A percentile compares a stretch with the other conserved stretches of the same genome.
Evolutionary conservation across 2,888 invertebrate species (phyloP).

Genomic region (Drosophila borborema): DNA sequence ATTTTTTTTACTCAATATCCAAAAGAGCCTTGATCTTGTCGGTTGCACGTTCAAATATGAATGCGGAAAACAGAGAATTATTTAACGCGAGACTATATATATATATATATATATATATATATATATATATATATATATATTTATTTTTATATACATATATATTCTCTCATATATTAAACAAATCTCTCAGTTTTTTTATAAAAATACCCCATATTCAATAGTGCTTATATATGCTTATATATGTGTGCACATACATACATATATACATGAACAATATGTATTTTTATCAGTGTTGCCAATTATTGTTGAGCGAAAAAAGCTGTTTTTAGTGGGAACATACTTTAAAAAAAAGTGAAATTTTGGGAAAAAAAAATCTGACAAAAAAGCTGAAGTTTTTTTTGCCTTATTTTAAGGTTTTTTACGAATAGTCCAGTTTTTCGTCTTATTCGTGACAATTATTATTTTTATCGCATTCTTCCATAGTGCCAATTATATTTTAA

Average conservation of each 20-base stretch:
- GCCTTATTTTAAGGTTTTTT: too few species aligned
- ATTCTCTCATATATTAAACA: not conserved
- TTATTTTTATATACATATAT: not conserved
- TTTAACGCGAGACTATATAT: slow-evolving; percentile 3
- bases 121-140: slow-evolving; percentile 3
- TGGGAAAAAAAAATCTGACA: too few species aligned
- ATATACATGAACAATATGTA: slow-evolving; percentile 5
- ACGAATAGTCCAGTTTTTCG: too few species aligned
- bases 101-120: slow-evolving; percentile 6
- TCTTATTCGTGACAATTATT: too few species aligned
- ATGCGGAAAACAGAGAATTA: slow-evolving; percentile 37
- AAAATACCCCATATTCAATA: slow-evolving; percentile 16
- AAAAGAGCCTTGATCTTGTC: slow-evolving; percentile 68
- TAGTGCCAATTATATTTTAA: too few species aligned
- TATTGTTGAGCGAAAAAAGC: too few species aligned
- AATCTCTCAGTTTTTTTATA: not conserved
- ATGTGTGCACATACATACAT: not conserved
- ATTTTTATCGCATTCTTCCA: too few species aligned
- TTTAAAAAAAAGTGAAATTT: too few species aligned
- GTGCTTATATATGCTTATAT: not conserved
- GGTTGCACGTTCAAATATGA: slow-evolving; percentile 27
- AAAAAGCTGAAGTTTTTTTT: too few species aligned
- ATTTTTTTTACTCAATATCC: slow-evolving; percentile 8
- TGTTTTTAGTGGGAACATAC: too few species aligned
- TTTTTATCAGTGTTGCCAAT: too few species aligned